Evolutionary conservation across 1,140 invertebrate species (phyloP).

Genomic region (Physella acuta): DNA sequence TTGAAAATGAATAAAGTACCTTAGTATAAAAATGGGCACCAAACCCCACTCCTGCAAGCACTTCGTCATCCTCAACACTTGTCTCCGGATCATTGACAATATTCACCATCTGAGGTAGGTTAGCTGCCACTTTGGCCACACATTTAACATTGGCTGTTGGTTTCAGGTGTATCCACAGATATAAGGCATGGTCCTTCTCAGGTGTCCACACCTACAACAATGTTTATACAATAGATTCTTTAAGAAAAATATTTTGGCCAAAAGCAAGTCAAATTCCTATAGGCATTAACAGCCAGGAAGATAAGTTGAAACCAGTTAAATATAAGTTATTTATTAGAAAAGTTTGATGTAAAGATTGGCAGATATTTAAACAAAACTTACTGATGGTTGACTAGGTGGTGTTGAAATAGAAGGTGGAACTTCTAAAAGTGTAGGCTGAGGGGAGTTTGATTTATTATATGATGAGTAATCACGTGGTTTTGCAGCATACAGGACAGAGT

Average conservation of each 20-base stretch:
- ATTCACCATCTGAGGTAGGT: conserved; percentile 51
- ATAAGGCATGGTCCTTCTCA: conserved; percentile 55
- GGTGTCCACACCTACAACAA: conserved; percentile 50
- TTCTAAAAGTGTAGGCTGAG: too few relatives aligned
- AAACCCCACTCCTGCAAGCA: conserved; percentile 57
- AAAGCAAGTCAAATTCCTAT: background rate
- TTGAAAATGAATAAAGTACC: background rate
- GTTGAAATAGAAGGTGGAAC: too few relatives aligned
- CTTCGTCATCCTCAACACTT: conserved; percentile 52
- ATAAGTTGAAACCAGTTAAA: background rate
- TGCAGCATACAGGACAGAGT: too few relatives aligned
- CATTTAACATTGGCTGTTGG: conserved; percentile 48
- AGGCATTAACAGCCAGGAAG: background rate
- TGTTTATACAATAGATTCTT: background rate
- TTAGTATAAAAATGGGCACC: conserved; percentile 49
- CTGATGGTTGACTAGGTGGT: conserved; percentile 42
- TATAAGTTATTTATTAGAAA: background rate
- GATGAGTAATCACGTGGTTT: too few relatives aligned
- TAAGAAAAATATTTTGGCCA: background rate
- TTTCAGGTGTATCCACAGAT: conserved; percentile 53
- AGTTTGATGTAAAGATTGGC: too few relatives aligned
- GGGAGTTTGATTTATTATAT: too few relatives aligned
- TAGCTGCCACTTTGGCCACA: conserved; percentile 41
- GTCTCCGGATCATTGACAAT: conserved; percentile 44
- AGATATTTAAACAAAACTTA: conserved; percentile 28